Evolutionary conservation across 2,797 vertebrate genomes (phyloP).

Genomic region (Ataeniobius toweri): DNA sequence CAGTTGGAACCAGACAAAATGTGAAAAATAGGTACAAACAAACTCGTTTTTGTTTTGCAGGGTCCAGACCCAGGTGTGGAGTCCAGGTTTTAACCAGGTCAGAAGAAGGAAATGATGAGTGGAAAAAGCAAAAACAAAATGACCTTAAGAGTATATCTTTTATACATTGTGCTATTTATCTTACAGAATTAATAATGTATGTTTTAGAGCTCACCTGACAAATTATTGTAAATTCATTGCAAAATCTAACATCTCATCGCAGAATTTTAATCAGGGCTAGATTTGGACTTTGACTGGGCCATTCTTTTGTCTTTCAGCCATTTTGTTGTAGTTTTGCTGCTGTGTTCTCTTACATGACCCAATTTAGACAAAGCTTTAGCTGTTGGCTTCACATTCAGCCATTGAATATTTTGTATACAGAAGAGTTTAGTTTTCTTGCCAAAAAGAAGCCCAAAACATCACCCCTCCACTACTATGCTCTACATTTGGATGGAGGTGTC

Average conservation of each 20-base stretch:
- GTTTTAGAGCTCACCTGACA: neutral
- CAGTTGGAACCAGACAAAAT: neutral
- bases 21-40: neutral
- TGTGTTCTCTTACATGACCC: neutral
- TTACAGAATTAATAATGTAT: constrained; percentile 11
- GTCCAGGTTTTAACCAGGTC: constrained; percentile 63
- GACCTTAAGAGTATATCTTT: constrained; percentile 15
- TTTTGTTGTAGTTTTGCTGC: neutral
- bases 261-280: neutral
- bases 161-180: constrained; percentile 17
- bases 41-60: constrained; percentile 30
- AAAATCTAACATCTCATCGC: neutral
- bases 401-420: too few species aligned
- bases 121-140: constrained; percentile 7
- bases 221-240: neutral
- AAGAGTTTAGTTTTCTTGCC: too few species aligned
- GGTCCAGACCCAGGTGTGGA: constrained; percentile 33
- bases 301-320: neutral
- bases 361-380: neutral
- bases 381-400: neutral
- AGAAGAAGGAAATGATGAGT: neutral
- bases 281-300: neutral
- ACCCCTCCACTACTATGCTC: too few species aligned
- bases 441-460: too few species aligned
- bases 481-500: too few species aligned